Conservation (phyloP, 53 echinoderm and acorn worm genomes). For the Hippasteria phrygiana region DNA sequence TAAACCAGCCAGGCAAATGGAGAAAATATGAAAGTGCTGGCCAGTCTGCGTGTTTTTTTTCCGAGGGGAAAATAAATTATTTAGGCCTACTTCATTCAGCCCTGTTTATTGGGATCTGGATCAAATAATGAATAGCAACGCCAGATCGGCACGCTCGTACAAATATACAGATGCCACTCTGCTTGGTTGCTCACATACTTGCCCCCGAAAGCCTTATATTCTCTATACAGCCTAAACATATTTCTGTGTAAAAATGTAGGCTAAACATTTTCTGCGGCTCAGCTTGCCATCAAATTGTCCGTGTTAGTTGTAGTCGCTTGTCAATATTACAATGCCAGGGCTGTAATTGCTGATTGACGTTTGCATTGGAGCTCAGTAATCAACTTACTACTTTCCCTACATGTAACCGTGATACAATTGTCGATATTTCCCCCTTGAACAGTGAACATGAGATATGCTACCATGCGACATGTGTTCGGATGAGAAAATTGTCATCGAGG, state of each 20-base stretch:
- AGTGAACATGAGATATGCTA: too few relatives aligned
- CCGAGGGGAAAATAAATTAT: not conserved
- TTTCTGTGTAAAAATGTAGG: not conserved
- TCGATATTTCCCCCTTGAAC: too few relatives aligned
- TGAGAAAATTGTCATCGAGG: not conserved
- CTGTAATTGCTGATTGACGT: too few relatives aligned
- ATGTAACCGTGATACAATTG: too few relatives aligned
- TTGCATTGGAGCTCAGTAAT: too few relatives aligned
- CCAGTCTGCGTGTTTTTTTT: too few relatives aligned
- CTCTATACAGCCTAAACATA: not conserved
- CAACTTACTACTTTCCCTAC: too few relatives aligned
- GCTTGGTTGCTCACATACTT: conserved; percentile 4
- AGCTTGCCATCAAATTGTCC: too few relatives aligned
- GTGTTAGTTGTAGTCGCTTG: too few relatives aligned
- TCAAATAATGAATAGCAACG: conserved; percentile 10
- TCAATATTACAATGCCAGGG: too few relatives aligned
- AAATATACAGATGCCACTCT: conserved; percentile 11
- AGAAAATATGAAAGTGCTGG: too few relatives aligned
- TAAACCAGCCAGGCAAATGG: too few relatives aligned
- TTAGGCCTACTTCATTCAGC: not conserved
- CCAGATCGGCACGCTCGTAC: conserved; percentile 13
- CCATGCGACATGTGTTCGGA: not conserved
- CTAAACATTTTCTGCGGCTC: not conserved
- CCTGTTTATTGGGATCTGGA: not conserved
- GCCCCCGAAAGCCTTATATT: not conserved